Evolutionary conservation across 2,888 invertebrate genomes (phyloP).

Genomic region (Apamea sordens): DNA sequence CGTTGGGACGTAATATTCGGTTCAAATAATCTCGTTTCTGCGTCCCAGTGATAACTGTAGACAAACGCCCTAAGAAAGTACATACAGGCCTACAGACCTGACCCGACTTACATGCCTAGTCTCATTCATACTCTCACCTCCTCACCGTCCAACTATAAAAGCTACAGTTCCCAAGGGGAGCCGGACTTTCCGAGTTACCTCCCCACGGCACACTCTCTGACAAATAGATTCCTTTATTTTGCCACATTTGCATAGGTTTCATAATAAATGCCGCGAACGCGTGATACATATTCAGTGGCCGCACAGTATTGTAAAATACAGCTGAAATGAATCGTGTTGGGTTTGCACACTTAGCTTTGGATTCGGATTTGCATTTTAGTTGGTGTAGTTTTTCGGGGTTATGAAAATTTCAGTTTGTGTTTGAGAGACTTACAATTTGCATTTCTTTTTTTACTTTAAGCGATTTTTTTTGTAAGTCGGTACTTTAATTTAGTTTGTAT

Average conservation of each 20-base stretch:
- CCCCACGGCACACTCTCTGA: slow-evolving; percentile 56
- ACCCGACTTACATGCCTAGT: not conserved
- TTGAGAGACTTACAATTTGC: slow-evolving; percentile 16
- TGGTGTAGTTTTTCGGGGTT: slow-evolving; percentile 55
- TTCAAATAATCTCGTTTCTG: not conserved
- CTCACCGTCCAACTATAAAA: slow-evolving; percentile 48
- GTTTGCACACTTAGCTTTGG: slow-evolving; percentile 48
- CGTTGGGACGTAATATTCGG: not conserved
- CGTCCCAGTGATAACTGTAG: not conserved
- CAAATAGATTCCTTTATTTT: slow-evolving; percentile 68
- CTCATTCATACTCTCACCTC: slow-evolving; percentile 39
- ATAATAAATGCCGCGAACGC: slow-evolving; percentile 67
- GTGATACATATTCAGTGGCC: slow-evolving; percentile 68
- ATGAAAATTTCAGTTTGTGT: slow-evolving; percentile 43
- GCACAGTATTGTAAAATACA: slow-evolving; percentile 61
- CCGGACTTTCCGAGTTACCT: slow-evolving; percentile 53
- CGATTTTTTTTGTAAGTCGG: not conserved
- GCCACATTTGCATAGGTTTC: slow-evolving; percentile 69
- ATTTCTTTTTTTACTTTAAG: not conserved
- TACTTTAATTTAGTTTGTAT: not conserved
- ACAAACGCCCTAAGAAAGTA: not conserved
- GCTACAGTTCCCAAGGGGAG: slow-evolving; percentile 46
- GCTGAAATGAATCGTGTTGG: slow-evolving; percentile 62
- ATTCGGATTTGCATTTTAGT: slow-evolving; percentile 58
- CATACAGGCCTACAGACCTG: not conserved